Evolutionary conservation across 2,113 vertebrate species (phyloP).

Genomic region (Girardinichthys multiradiatus): DNA sequence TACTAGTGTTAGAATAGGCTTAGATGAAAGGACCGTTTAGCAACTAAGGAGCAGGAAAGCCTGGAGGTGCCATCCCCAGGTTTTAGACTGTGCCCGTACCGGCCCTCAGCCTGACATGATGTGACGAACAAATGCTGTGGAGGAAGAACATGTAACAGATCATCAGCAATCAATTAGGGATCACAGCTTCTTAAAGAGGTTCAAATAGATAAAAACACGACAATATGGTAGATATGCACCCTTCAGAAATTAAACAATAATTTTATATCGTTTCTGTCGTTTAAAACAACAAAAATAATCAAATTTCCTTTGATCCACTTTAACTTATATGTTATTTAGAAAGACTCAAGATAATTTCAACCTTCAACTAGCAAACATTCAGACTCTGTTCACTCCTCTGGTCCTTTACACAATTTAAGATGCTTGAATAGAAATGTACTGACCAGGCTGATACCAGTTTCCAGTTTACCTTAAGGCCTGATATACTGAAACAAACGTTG

Average conservation of each 20-base stretch:
- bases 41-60: conserved; percentile 55
- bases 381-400: neutral
- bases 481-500: no score
- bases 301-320: conserved; percentile 5
- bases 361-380: neutral
- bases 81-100: conserved; percentile 71
- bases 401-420: no score
- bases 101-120: conserved; percentile 81
- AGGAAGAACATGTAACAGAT: conserved; percentile 75
- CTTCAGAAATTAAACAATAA: neutral
- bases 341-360: neutral
- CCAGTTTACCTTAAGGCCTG: neutral
- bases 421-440: neutral
- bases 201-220: neutral
- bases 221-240: neutral
- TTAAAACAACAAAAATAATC: neutral
- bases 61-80: conserved; percentile 57
- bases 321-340: neutral
- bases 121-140: conserved; percentile 80
- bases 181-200: conserved; percentile 12
- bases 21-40: conserved; percentile 18
- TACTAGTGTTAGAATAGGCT: conserved; percentile 29
- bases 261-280: neutral
- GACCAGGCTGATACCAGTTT: neutral
- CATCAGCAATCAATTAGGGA: conserved; percentile 36